Evolutionary conservation across 2,797 vertebrate genomes (phyloP), one percentile per base, ranked within the genome.

Genomic region (Notolabrus celidotus): DNA sequence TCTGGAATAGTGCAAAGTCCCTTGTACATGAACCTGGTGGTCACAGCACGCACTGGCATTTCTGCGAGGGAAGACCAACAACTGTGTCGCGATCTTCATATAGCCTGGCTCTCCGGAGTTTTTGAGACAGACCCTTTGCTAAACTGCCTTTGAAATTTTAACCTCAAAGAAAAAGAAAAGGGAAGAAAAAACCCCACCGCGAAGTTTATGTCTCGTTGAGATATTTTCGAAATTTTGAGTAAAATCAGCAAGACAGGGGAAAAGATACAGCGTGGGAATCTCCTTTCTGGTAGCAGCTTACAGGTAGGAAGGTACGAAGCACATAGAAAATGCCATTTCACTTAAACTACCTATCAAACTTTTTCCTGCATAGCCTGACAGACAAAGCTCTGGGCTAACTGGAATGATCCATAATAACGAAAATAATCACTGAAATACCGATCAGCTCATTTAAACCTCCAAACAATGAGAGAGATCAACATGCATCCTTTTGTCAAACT

Each of bases 21-120:
- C 94, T 96, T 95, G 95, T 98, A 98, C 97, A 98, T 98, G 94
- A 98, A 97, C 93, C 96, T 97, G 94, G 96, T 96, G 91, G 96
- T 97, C 90, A 98, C 96, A 86, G 97, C 96, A 86, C 97, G 97
- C 93, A 98, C 96, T 91, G 97, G 97, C 97, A 98, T 98, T 86
- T 96, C 95, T 96, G 95, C 94, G 93, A 94, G 92, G 91, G 90
- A 80, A 89, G 86, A 87, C 72, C 89, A 87, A 87, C 85, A 83
- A 75, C 89, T 78, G 87, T 83, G 73, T 89, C 46, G 85, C 86
- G 93, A 93, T 93, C 93, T 92, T 93, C 93, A 94, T 94, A 93
- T 63, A 94, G 91, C 63, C 86, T 62, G 46, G 74, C 88, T 86
- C 89, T 82, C 86, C 83, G 81, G 88, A 89, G 89, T 88, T 85